Base-by-base conservation (phyloP, 2,113 vertebrate species). In the Phyllopteryx taeniolatus region DNA sequence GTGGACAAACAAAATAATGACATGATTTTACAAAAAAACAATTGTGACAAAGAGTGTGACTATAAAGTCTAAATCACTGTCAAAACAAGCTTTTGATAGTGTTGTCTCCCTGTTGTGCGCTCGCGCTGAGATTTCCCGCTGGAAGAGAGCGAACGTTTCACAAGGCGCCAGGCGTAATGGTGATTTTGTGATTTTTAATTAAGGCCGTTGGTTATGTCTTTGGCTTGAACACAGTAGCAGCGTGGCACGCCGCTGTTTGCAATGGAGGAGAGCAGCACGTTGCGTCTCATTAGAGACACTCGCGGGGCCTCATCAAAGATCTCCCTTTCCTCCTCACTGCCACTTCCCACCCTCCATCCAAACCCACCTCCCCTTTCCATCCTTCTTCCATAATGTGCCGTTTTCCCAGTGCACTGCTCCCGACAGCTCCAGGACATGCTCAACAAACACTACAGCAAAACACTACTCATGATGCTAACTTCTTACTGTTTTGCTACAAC, bases 281-380 rank as follows among this genome's bases (percentile, higher is more conserved):
- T 42, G 81, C 74, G 85, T 89, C 90, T 91, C 90, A 88, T 91
- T 91, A 90, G 89, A 88, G 74, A 87, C 84, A 90, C 89, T 90
- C 90, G 80, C 68, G 88, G 85, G 90, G 86, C 86, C 86, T 88
- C 90, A 91, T 91, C 90, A 91, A 90, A 90, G 86, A 88, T 82
- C 86, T 69, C 71, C 75, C 73, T 68, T 70, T 72, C 75, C 80
- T 72, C 74, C 47, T 67, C 67, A 77, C 79, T 79, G 77, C 82
- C 70, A 82, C 79, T 76, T 90, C 76, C 78, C 79, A 83, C 77
- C 76, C 83, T 85, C 79, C 67, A 78, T 70, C 72, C 51, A 63
- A 73, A 76, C 78, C 78, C 74, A 78, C 72, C 81, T 77, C 71
- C 88, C 77, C 77, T 78, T 83, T 78, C 74, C 84, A 80, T 79